Evolutionary conservation across 2,113 vertebrate species (phyloP).

Genomic region (Erpornis zantholeuca): DNA sequence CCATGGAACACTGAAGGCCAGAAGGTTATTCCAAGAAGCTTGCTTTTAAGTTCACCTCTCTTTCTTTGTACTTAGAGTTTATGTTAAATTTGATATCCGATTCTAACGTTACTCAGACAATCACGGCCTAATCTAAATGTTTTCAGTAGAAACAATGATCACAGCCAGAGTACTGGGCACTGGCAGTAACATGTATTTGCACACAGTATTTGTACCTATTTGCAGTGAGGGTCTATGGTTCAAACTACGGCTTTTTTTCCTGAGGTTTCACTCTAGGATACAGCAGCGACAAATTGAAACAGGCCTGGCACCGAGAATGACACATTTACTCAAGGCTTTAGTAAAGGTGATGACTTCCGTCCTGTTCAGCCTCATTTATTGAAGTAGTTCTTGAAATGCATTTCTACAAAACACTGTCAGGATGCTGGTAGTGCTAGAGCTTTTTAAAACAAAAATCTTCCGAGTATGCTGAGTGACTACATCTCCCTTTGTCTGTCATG

Average conservation of each 20-base stretch:
- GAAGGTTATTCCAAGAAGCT: neutral
- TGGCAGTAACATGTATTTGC: neutral
- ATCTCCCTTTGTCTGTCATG: neutral
- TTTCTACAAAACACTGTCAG: neutral
- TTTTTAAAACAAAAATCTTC: neutral
- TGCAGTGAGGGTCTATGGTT: neutral
- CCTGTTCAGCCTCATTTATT: neutral
- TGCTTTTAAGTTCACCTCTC: neutral
- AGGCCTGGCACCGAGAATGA: neutral
- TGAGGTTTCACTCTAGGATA: neutral
- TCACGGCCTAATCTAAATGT: neutral
- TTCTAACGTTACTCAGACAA: neutral
- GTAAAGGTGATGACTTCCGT: neutral
- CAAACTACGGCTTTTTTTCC: neutral
- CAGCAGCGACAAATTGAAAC: neutral
- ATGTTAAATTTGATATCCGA: neutral
- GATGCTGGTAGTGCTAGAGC: neutral
- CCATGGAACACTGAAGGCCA: neutral
- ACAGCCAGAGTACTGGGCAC: neutral
- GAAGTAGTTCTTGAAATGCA: neutral
- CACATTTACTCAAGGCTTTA: neutral
- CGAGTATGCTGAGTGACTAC: neutral
- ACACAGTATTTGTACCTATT: neutral
- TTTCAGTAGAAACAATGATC: neutral
- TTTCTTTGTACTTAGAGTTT: neutral